phyloP scores from a whole-genome alignment of 2,113 vertebrate genomes.

The Hypocryptadius cinnamomeus region DNA sequence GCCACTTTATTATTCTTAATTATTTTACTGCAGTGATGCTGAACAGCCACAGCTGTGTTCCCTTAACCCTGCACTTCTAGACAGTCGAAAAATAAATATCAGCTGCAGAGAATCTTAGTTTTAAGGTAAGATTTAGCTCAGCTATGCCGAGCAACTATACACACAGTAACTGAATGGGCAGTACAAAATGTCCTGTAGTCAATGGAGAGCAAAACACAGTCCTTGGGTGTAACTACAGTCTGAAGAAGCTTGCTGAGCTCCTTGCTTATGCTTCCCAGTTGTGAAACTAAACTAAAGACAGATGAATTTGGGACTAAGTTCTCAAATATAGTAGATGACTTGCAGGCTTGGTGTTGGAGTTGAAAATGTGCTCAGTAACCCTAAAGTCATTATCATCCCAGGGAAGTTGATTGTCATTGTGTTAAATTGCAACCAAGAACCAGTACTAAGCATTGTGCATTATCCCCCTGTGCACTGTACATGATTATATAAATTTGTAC shows the following conservation, averaged over 20 bases:
- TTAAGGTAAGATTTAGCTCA: not conserved
- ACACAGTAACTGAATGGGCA: not conserved
- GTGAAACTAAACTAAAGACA: not conserved
- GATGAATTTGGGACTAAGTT: not conserved
- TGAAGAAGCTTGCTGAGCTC: not conserved
- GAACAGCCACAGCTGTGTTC: not conserved
- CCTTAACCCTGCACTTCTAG: not conserved
- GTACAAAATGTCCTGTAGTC: not conserved
- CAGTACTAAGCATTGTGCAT: not conserved
- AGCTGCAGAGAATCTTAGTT: not conserved
- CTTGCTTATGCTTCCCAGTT: not conserved
- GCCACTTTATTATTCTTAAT: not conserved
- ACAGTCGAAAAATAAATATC: not conserved
- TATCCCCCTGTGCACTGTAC: not conserved
- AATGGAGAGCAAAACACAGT: not conserved
- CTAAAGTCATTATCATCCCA: not conserved
- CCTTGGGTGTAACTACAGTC: not conserved
- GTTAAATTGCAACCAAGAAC: not conserved
- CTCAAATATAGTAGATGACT: not conserved
- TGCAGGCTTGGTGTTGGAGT: not conserved
- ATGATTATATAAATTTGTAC: not conserved
- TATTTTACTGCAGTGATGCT: not conserved
- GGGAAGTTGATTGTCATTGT: not conserved
- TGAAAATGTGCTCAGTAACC: not conserved
- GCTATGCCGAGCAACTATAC: not conserved